phyloP scores from a whole-genome alignment of 2,888 invertebrate genomes.

The Tanytarsus gracilentus region DNA sequence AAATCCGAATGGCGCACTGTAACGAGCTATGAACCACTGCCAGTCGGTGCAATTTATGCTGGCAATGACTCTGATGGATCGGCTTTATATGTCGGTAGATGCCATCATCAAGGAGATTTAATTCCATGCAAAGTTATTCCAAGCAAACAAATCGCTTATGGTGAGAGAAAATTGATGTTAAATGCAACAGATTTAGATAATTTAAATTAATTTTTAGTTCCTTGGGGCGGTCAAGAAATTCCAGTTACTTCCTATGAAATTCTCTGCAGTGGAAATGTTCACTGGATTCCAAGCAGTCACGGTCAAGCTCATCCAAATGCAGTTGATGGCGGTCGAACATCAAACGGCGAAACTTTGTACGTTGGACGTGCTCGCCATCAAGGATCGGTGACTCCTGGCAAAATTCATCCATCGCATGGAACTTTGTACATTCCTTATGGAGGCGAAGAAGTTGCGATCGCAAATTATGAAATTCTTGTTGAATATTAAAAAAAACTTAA shows the following conservation, averaged over 20 bases:
- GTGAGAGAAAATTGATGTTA: slow-evolving; percentile 48
- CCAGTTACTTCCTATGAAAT: slow-evolving; percentile 35
- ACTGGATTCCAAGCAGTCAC: slow-evolving; percentile 40
- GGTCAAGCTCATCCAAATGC: slow-evolving; percentile 44
- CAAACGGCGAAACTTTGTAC: slow-evolving; percentile 47
- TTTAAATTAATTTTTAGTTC: background rate
- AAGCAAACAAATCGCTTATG: slow-evolving; percentile 48
- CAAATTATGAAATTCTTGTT: slow-evolving; percentile 32
- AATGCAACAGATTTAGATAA: slow-evolving; percentile 38
- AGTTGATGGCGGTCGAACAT: slow-evolving; percentile 45
- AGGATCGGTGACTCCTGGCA: slow-evolving; percentile 46
- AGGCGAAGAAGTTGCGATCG: slow-evolving; percentile 32
- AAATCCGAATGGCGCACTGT: slow-evolving; percentile 32
- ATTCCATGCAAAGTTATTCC: slow-evolving; percentile 56
- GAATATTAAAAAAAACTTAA: background rate
- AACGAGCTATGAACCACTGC: slow-evolving; percentile 33
- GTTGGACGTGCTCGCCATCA: slow-evolving; percentile 47
- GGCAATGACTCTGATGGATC: slow-evolving; percentile 41
- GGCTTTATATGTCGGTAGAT: slow-evolving; percentile 41
- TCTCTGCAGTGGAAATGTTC: slow-evolving; percentile 43
- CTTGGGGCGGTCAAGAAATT: background rate
- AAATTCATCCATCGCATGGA: slow-evolving; percentile 43
- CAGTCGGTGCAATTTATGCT: slow-evolving; percentile 37
- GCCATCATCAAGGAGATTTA: slow-evolving; percentile 50
- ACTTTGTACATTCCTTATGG: slow-evolving; percentile 42